Evolutionary conservation across 2,888 invertebrate genomes (phyloP).

Genomic region (Protophormia terraenovae): DNA sequence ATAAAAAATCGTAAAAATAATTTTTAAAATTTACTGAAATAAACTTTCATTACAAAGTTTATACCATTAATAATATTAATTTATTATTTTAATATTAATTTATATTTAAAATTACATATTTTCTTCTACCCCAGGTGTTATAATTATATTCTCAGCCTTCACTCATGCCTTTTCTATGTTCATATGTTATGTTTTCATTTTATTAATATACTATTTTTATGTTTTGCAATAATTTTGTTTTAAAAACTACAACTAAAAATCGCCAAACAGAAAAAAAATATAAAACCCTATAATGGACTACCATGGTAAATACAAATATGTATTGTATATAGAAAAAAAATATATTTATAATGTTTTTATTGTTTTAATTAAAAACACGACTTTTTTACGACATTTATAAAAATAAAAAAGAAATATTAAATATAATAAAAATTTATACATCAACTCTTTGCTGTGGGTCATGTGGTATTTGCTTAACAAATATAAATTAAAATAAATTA

Average conservation of each 20-base stretch:
- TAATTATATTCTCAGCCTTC: neutral
- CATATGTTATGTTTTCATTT: neutral
- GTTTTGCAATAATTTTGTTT: neutral
- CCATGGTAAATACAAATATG: conserved; percentile 2
- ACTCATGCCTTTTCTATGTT: neutral
- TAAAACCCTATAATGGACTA: conserved; percentile 5
- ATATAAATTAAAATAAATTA: conserved; percentile 42
- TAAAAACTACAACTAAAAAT: conserved; percentile 17
- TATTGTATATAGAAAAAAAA: neutral
- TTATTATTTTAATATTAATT: too few species aligned
- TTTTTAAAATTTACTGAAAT: too few species aligned
- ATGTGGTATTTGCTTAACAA: conserved; percentile 34
- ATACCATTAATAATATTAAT: too few species aligned
- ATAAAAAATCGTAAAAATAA: too few species aligned
- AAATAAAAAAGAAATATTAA: neutral
- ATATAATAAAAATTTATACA: conserved; percentile 25
- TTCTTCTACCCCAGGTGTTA: neutral
- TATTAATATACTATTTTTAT: neutral
- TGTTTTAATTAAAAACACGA: conserved; percentile 51
- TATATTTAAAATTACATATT: too few species aligned
- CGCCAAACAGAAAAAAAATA: neutral
- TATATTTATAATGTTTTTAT: conserved; percentile 18
- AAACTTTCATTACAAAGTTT: too few species aligned
- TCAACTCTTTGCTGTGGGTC: conserved; percentile 31
- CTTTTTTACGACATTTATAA: neutral